A percentile compares a stretch with the other conserved stretches of the same genome.
Evolutionary conservation across 1,140 invertebrate genomes (phyloP).

Genomic region (Sesamia nonagrioides): DNA sequence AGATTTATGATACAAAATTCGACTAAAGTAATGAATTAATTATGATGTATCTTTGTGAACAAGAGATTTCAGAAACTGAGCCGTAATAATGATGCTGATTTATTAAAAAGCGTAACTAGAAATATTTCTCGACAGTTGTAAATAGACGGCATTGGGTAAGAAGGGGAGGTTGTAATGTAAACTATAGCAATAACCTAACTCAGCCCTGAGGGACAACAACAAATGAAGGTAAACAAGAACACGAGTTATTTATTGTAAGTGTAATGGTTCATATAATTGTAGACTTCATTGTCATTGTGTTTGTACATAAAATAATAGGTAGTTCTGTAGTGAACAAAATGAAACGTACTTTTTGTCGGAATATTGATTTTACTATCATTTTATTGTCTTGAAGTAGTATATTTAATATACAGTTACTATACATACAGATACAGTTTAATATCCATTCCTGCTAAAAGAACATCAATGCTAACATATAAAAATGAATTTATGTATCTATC

Average conservation of each 20-base stretch:
- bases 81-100: background rate
- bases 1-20: conserved; percentile 15
- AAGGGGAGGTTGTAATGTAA: background rate
- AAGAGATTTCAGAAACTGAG: background rate
- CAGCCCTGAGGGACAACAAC: conserved; percentile 17
- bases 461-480: too few relatives aligned
- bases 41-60: background rate
- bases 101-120: background rate
- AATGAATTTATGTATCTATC: background rate
- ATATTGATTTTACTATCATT: background rate
- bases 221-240: conserved; percentile 25
- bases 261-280: conserved; percentile 12
- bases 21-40: background rate
- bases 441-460: too few relatives aligned
- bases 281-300: background rate
- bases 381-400: background rate
- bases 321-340: background rate
- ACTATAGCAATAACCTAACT: conserved; percentile 15
- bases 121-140: background rate
- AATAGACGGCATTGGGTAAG: conserved; percentile 9
- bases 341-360: background rate
- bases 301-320: background rate
- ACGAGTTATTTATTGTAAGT: conserved; percentile 19
- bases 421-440: too few relatives aligned
- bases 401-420: background rate